Base-by-base conservation (phyloP, 1,140 invertebrate species). In the Diachasmimorpha longicaudata region DNA sequence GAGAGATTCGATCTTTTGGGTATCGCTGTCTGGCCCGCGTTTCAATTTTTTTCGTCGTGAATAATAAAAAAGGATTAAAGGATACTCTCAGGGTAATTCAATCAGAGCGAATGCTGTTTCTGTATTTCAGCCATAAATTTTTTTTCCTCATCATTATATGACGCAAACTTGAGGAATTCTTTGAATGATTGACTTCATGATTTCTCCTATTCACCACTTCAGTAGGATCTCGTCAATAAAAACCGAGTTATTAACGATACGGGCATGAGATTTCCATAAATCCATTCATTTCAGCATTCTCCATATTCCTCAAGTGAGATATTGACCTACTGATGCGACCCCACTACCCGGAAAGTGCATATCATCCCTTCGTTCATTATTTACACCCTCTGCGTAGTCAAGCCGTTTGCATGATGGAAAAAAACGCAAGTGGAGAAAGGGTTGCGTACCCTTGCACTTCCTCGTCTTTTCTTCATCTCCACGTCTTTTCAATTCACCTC, bases 281-380 rank as follows among this genome's bases (percentile, higher is more conserved):
- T 63, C 23, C 23, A 63, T 63, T 4, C 58, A 63, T 25, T 55
- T 55, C 14, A 23, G 13, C n/a, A 9, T 63, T 31, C 21, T 63
- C 21, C 23, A 63, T 25, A 63, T 78, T 80, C 77, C 79, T 68
- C 77, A 79, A 83, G 80, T 58, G 36, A 67, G 39, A 79, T 83
- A 82, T 85, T 85, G 83, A 85, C 83, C 83, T 80, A 85, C 68
- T 85, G 79, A 84, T 36, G 75, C 71, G 77, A 82, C 82, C 82
- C 79, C 77, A 77, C 31, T 36, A 36, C n/a, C 58, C 58, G 75
- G 77, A 67, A 70, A 25, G 55, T 70, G 71, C 76, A 78, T 78
- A 82, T 83, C 81, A 80, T 83, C 80, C 83, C 83, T 84, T 80
- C 82, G 81, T 84, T 85, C 82, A 85, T 85, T 85, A 85, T 85